Conservation (phyloP, 2,797 vertebrate genomes). For the Brotula barbata region DNA sequence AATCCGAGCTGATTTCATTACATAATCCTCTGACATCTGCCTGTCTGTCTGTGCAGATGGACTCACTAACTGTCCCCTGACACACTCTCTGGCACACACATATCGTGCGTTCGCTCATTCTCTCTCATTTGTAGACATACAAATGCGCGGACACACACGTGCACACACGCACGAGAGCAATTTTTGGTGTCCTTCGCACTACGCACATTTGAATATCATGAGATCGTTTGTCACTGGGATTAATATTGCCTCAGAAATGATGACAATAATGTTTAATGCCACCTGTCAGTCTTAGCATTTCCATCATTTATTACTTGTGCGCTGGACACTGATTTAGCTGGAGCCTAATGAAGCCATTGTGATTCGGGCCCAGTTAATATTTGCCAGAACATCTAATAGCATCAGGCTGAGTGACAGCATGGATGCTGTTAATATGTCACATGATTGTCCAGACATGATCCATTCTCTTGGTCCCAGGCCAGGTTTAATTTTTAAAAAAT, state of each 20-base stretch:
- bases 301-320: slow-evolving; percentile 67
- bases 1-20: slow-evolving; percentile 57
- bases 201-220: slow-evolving; percentile 67
- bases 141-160: slow-evolving; percentile 7
- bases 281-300: slow-evolving; percentile 71
- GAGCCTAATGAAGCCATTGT: slow-evolving; percentile 69
- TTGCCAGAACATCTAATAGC: slow-evolving; percentile 64
- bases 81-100: slow-evolving; percentile 26
- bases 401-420: slow-evolving; percentile 39
- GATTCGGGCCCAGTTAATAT: slow-evolving; percentile 66
- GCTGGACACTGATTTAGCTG: slow-evolving; percentile 60
- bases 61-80: slow-evolving; percentile 54
- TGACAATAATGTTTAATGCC: slow-evolving; percentile 68
- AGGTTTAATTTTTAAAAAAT: slow-evolving; percentile 45
- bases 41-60: slow-evolving; percentile 64
- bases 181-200: slow-evolving; percentile 32
- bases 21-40: slow-evolving; percentile 64
- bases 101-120: slow-evolving; percentile 7
- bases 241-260: slow-evolving; percentile 56
- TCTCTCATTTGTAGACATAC: background rate
- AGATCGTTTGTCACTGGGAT: slow-evolving; percentile 65
- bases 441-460: slow-evolving; percentile 72
- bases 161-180: slow-evolving; percentile 10
- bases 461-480: slow-evolving; percentile 45
- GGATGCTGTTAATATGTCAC: slow-evolving; percentile 70